A percentile compares a stretch with the other conserved stretches of the same genome.
phyloP scores from a whole-genome alignment of 2,888 invertebrate species.

The Drosophila multiciliata region DNA sequence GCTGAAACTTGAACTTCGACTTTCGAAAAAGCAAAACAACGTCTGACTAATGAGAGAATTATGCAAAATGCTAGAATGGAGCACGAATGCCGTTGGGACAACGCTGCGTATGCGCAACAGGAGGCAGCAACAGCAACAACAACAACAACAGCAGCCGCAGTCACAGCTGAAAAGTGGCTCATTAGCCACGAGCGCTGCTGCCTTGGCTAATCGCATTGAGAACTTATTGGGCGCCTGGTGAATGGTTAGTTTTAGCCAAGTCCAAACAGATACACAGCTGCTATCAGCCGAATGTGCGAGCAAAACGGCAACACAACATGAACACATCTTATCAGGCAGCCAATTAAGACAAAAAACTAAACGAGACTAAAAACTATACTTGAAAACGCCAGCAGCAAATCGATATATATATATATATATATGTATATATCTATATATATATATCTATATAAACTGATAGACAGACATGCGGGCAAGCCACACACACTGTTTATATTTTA shows the following conservation, averaged over 20 bases:
- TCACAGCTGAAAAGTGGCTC: conserved; percentile 39
- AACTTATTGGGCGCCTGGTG: conserved; percentile 33
- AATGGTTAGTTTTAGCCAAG: conserved; percentile 36
- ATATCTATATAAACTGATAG: conserved; percentile 3
- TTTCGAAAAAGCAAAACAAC: conserved; percentile 60
- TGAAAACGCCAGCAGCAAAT: conserved; percentile 65
- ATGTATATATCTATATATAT: neutral
- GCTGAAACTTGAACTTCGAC: conserved; percentile 75
- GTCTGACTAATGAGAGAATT: conserved; percentile 77
- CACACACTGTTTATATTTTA: conserved; percentile 56
- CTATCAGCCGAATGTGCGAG: conserved; percentile 43
- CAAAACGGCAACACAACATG: conserved; percentile 61
- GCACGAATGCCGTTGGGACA: conserved; percentile 47
- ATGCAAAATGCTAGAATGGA: conserved; percentile 72
- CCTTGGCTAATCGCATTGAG: conserved; percentile 47
- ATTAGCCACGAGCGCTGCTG: conserved; percentile 46
- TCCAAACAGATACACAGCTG: conserved; percentile 3
- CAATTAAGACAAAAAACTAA: conserved; percentile 76
- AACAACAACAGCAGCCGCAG: neutral
- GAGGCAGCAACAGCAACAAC: conserved; percentile 25
- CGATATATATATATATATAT: conserved; percentile 35
- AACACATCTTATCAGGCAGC: conserved; percentile 76
- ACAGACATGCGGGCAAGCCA: conserved; percentile 47
- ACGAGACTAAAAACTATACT: conserved; percentile 52
- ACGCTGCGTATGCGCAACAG: conserved; percentile 61